Percentiles rank a stretch among this genome's conserved stretches.
phyloP scores from a whole-genome alignment of 2,888 invertebrate genomes.

The Dendrolimus pini region DNA sequence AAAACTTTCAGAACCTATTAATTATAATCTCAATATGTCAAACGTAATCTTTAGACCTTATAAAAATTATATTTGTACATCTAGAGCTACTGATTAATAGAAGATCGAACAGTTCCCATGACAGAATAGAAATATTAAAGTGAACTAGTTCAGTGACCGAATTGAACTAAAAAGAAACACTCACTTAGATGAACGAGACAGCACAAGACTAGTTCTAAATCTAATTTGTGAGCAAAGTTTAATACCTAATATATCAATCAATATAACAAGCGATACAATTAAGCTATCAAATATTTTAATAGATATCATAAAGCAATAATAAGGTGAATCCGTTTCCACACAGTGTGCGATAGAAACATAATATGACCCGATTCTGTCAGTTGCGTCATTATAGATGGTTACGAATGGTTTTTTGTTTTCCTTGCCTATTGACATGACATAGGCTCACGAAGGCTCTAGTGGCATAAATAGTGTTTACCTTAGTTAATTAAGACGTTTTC shows the following conservation, averaged over 20 bases:
- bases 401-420: conserved; percentile 1
- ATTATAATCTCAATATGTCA: too few species aligned
- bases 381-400: conserved; percentile 20
- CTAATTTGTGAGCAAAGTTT: background rate
- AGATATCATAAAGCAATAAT: background rate
- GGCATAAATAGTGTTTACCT: too few species aligned
- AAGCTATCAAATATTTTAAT: background rate
- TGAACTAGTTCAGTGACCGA: too few species aligned
- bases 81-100: too few species aligned
- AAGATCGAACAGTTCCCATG: too few species aligned
- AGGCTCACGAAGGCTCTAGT: background rate
- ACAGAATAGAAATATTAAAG: too few species aligned
- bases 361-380: conserved; percentile 27
- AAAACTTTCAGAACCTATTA: too few species aligned
- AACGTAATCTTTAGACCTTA: too few species aligned
- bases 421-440: background rate
- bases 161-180: too few species aligned
- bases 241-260: background rate
- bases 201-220: background rate
- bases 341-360: conserved; percentile 8
- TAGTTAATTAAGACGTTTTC: too few species aligned
- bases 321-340: conserved; percentile 2
- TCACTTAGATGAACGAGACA: too few species aligned
- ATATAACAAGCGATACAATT: background rate
- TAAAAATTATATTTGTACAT: too few species aligned